Base-by-base conservation (phyloP, 2,888 invertebrate species). In the Rhopalosiphum nymphaeae region DNA sequence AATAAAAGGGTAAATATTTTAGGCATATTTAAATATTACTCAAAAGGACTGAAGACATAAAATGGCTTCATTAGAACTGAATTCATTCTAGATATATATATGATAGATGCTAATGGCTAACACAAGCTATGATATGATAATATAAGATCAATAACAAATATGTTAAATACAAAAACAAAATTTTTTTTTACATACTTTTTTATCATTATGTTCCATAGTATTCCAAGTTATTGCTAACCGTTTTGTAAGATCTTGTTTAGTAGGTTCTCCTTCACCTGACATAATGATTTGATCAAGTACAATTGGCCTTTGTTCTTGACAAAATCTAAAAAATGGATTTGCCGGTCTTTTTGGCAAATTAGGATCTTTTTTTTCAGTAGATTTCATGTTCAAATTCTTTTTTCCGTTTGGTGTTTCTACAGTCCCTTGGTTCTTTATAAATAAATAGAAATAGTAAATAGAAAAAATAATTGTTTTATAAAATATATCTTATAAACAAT, bases 321-420 rank as follows among this genome's bases (percentile, higher is more conserved):
- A 98, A 96, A 97, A 98, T 96, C 98, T 97, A 95, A 98, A 97
- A 96, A 98, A 98, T 90, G 98, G 98, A 96, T 98, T 98, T 93
- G 97, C 97, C 2, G 98, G 98, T 95, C 97, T 96, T 95, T 98
- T 98, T 0, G 98, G 98, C 90, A 97, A 97, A 96, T 97, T 97
- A 0, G 97, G 97, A 96, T 98, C 98, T 96, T 97, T 97, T 95
- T 97, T 97, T 93, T 94, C 94, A 13, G 86, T 89, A 85, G 91
- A 86, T 96, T 95, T 94, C 29, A 94, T 36, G 29, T 89, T 92
- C 86, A 78, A 61, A 86, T 86, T 57, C 13, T 90, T 89, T 78
- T 94, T 94, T 61, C 90, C 92, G 42, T 91, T 86, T 42, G 94
- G 86, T 56, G 91, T 89, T n/a, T 91, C 92, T n/a, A 42, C 29